Evolutionary conservation across 2,113 vertebrate genomes (phyloP), one percentile per base, ranked within the genome.

Genomic region (Indri indri): DNA sequence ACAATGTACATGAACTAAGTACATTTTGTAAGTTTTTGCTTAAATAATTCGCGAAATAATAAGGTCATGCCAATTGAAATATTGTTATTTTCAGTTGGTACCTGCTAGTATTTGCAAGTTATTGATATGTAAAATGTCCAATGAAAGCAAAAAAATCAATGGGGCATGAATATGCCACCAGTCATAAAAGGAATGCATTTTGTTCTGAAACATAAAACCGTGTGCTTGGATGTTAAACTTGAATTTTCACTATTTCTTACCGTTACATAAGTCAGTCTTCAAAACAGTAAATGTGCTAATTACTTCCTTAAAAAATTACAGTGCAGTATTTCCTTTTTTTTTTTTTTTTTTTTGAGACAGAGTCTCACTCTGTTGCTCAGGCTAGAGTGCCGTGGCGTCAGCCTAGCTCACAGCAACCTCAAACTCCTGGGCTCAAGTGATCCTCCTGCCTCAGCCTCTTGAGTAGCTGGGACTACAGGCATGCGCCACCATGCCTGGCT

Each of bases 41-140:
- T 83, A 92, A 97, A 68, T 88, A 90, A 63, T 63, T 94, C 91
- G 34, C 17, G 66, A 87, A 96, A 74, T 27, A 80, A 84, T 40
- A 93, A 27, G 5, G 12, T 10, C 32, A 74, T 66, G 25, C 17
- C 37, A 54, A 88, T 47, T n/a, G 37, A 96, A 93, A 81, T 52
- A 82, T 73, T 95, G 88, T 80, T 65, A 70, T 91, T 94, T 90
- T 93, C 70, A 74, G 16, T 73, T 88, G 71, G 7, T 81, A 92
- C 74, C 52, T 95, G 12, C 82, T 73, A 59, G n/a, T 65, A 40
- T 68, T 74, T 94, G 12, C 18, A 86, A 76, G 88, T 95, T 88
- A 54, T 22, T 57, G 20, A 57, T 22, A 8, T 11, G 52, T n/a
- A 88, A 84, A 68, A 94, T 32, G 27, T 34, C 65, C 61, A 91